Base-by-base conservation (phyloP, 1,140 invertebrate genomes). In the Drosophila funebris region DNA sequence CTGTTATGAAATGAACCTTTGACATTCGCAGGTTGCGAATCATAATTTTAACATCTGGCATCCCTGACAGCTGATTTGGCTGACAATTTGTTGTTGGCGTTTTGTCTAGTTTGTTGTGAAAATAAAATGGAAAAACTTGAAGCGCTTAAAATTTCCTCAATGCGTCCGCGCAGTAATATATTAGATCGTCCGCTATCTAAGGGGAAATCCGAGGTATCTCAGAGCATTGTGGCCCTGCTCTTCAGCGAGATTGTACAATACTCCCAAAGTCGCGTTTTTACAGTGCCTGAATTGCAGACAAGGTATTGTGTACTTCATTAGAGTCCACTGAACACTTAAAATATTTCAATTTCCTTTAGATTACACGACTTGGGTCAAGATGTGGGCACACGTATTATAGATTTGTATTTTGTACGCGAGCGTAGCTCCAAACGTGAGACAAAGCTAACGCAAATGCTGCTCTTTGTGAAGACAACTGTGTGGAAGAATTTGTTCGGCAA, bases 201-300 rank as follows among this genome's bases (percentile, higher is more conserved):
- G 93, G 97, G 97, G 3, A 98, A 97, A 92, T 95, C 95, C 4
- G 98, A 98, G 93, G 96, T 98, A 73, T 96, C 97, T 73, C 93
- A 99, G 48, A 98, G 97, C 76, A 96, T 97, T 78, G 99, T 97
- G 93, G 98, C 98, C 1, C 93, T 99, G 46, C 93, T 99, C 39
- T 99, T 99, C 92, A 98, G 98, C 2, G 99, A 99, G 94, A 95
- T 99, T 57, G 98, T 99, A 4, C 98, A 99, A 91, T 99, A 99
- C 92, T 98, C 97, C 91, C 98, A 99, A 92, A 99, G 98, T 92
- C 94, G 97, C 90, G 97, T 98, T 16, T 97, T 97, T 80, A 98
- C 97, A 7, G 97, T 99, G 37, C 96, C 97, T 18, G 98, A 99
- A 92, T 93, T 99, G 41, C 98, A 99, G 62, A 87, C 78, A 24